A percentile compares a stretch with the other conserved stretches of the same genome.
These are phyloP conservation scores for Halesus radiatus DNA, from an alignment of 1,140 invertebrate species.

Conservation along the genomic window DNA sequence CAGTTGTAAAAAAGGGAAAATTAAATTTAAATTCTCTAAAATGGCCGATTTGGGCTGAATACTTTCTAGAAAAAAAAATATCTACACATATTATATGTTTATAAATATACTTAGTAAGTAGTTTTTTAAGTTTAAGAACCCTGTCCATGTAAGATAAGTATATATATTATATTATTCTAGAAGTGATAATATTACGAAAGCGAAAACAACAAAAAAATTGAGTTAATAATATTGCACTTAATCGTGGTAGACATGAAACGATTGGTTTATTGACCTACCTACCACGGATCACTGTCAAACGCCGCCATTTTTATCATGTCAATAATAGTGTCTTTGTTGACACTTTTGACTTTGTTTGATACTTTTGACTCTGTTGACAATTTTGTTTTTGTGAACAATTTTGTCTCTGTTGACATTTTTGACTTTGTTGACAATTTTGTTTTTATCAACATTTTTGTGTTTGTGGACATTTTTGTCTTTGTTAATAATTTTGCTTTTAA, in stretches of 20 bases:
- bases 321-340: too few species aligned
- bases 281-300: slow-evolving; percentile 15
- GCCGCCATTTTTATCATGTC: slow-evolving; percentile 32
- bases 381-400: too few species aligned
- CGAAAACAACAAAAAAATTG: slow-evolving; percentile 31
- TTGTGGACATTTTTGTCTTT: too few species aligned
- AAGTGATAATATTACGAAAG: slow-evolving; percentile 41
- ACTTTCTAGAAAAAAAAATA: slow-evolving; percentile 28
- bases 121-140: slow-evolving; percentile 56
- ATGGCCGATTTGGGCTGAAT: too few species aligned
- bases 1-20: neutral
- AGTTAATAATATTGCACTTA: slow-evolving; percentile 51
- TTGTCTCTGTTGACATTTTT: too few species aligned
- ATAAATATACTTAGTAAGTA: slow-evolving; percentile 47
- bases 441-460: too few species aligned
- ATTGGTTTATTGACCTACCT: slow-evolving; percentile 50
- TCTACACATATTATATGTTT: slow-evolving; percentile 42
- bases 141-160: slow-evolving; percentile 57
- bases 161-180: slow-evolving; percentile 45
- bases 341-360: too few species aligned
- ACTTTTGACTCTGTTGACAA: too few species aligned
- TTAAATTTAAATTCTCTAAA: neutral
- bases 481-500: too few species aligned
- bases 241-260: slow-evolving; percentile 40
- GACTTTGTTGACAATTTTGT: too few species aligned